A percentile compares a stretch with the other conserved stretches of the same genome.
phyloP scores from a whole-genome alignment of 92 coral and sea anemone species.

The Heliopora coerulea region DNA sequence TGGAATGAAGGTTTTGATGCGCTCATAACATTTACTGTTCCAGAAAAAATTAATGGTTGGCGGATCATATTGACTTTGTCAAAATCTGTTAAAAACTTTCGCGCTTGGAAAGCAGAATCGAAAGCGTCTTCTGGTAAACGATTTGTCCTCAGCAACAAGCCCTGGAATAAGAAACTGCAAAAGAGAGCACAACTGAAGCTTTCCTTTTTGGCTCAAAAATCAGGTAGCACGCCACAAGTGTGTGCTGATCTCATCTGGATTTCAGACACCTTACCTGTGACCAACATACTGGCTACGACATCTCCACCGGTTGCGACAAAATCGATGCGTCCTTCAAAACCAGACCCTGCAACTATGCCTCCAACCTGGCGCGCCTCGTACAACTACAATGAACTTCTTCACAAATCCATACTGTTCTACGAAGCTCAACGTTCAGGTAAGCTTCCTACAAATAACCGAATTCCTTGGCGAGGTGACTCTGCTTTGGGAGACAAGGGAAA shows the following conservation, averaged over 20 bases:
- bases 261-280: slow-evolving; percentile 20
- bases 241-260: background rate
- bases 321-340: too few species aligned
- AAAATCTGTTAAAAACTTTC: slow-evolving; percentile 27
- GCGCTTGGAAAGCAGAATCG: slow-evolving; percentile 40
- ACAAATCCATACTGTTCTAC: slow-evolving; percentile 56
- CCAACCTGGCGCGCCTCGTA: slow-evolving; percentile 11
- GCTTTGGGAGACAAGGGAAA: slow-evolving; percentile 3
- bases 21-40: slow-evolving; percentile 33
- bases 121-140: slow-evolving; percentile 22
- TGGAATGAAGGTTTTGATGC: slow-evolving; percentile 42
- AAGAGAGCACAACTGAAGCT: background rate
- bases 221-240: slow-evolving; percentile 7
- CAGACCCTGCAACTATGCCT: too few species aligned
- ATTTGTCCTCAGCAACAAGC: slow-evolving; percentile 32
- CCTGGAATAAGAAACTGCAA: slow-evolving; percentile 47
- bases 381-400: slow-evolving; percentile 60
- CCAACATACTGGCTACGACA: slow-evolving; percentile 7
- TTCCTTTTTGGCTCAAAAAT: background rate
- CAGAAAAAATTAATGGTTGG: slow-evolving; percentile 57
- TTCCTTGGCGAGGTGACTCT: slow-evolving; percentile 26
- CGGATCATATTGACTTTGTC: slow-evolving; percentile 47
- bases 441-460: slow-evolving; percentile 16
- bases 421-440: slow-evolving; percentile 38
- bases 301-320: slow-evolving; percentile 17